These are phyloP conservation scores for Seira musarum DNA, from an alignment of 2,888 invertebrate genomes.

Conservation along the genomic window DNA sequence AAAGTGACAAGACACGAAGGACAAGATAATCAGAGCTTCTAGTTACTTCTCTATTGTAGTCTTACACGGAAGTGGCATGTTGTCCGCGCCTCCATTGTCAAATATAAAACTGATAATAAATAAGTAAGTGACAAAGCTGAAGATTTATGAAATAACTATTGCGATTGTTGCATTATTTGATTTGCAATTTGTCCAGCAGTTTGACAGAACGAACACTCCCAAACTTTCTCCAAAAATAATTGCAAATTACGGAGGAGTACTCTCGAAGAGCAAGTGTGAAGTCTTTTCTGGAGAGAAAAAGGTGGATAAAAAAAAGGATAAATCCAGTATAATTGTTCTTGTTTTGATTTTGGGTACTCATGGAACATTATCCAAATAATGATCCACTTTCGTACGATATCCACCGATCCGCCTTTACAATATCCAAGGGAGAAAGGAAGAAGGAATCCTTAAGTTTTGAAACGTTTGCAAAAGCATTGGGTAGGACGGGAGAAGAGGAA, in stretches of 20 bases:
- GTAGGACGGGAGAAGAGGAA: slow-evolving; percentile 15
- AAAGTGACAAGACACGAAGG: too few species aligned
- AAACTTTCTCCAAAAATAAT: not conserved
- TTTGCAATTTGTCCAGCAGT: too few species aligned
- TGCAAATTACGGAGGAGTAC: not conserved
- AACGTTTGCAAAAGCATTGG: slow-evolving; percentile 27
- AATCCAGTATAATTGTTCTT: too few species aligned
- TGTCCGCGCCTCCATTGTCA: too few species aligned
- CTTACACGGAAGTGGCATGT: too few species aligned
- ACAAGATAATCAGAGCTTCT: too few species aligned
- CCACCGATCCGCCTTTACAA: slow-evolving; percentile 10
- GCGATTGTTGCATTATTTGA: too few species aligned
- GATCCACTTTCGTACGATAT: slow-evolving; percentile 29
- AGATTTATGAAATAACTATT: too few species aligned
- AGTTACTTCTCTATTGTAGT: too few species aligned
- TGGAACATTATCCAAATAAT: slow-evolving; percentile 21
- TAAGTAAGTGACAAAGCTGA: too few species aligned
- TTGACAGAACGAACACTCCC: not conserved
- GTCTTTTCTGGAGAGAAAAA: not conserved
- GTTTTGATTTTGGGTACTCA: too few species aligned
- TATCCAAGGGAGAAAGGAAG: slow-evolving; percentile 17
- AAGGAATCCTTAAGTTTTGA: slow-evolving; percentile 16
- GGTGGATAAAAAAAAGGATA: not conserved
- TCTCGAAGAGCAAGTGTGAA: not conserved
- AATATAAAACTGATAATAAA: too few species aligned